Evolutionary conservation across 2,797 vertebrate genomes (phyloP).

Genomic region (Hoplostethus atlanticus): DNA sequence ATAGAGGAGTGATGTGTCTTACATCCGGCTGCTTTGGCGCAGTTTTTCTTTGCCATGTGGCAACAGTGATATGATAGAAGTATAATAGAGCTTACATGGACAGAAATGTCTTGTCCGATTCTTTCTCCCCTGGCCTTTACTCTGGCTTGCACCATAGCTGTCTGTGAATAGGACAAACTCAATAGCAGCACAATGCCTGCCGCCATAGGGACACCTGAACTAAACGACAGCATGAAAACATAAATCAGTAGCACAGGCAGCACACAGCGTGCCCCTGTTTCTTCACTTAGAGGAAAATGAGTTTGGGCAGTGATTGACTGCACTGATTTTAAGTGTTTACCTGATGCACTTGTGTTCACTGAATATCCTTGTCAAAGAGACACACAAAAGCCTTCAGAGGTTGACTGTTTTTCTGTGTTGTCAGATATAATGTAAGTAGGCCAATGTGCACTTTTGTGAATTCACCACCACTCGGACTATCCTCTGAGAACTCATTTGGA

Average conservation of each 20-base stretch:
- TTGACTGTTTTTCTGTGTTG: conserved; percentile 2
- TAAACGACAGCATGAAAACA: conserved; percentile 41
- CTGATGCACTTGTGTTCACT: conserved; percentile 20
- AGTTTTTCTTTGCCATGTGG: too few species aligned
- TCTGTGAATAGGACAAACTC: conserved; percentile 9
- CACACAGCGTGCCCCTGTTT: conserved; percentile 29
- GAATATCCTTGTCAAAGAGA: background rate
- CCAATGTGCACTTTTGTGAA: background rate
- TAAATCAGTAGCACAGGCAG: conserved; percentile 8
- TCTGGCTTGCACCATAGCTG: background rate
- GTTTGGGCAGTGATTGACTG: background rate
- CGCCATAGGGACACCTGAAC: conserved; percentile 32
- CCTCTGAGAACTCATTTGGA: conserved; percentile 44
- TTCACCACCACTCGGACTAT: background rate
- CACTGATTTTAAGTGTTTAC: conserved; percentile 7
- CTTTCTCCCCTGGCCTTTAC: conserved; percentile 6
- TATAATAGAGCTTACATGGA: too few species aligned
- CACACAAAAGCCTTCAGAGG: conserved; percentile 7
- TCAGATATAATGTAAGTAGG: conserved; percentile 19
- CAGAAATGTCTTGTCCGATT: too few species aligned
- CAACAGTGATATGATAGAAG: too few species aligned
- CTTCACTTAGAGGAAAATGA: conserved; percentile 26
- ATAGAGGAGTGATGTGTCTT: too few species aligned
- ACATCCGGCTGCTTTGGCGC: too few species aligned
- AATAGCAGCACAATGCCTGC: conserved; percentile 11